A percentile compares a stretch with the other conserved stretches of the same genome.
phyloP scores from a whole-genome alignment of 2,113 vertebrate species.

The Uropsilus gracilis region DNA sequence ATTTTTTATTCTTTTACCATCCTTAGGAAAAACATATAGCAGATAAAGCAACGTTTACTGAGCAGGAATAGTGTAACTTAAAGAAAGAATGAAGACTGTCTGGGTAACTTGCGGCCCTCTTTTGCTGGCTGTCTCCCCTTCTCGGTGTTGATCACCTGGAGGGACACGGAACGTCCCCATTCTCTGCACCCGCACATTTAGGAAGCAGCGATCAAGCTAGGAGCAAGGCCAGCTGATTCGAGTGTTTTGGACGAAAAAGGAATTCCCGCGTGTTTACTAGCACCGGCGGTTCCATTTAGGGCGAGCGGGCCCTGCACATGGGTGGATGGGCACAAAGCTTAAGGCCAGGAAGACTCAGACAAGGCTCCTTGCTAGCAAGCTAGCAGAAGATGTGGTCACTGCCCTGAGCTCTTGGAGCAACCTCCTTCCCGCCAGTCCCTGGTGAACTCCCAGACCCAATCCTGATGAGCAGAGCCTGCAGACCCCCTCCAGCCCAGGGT shows the following conservation, averaged over 20 bases:
- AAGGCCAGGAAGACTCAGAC: neutral
- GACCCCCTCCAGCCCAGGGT: neutral
- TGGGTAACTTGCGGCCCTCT: neutral
- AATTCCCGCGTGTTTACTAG: neutral
- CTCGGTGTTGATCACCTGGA: neutral
- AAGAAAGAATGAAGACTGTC: neutral
- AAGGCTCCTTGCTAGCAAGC: neutral
- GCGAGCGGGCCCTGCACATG: neutral
- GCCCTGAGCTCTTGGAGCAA: neutral
- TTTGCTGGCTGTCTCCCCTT: neutral
- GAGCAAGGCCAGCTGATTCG: neutral
- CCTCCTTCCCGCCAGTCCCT: neutral
- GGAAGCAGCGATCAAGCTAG: neutral
- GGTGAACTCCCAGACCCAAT: no score
- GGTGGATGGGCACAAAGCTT: neutral
- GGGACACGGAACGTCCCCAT: neutral
- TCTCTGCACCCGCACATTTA: neutral
- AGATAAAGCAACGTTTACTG: no score
- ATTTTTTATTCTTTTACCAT: neutral
- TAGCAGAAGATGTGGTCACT: neutral
- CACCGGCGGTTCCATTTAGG: neutral
- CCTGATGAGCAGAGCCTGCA: neutral
- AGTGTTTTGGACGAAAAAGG: neutral
- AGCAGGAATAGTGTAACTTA: no score
- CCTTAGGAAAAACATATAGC: neutral